Percentiles rank a stretch among this genome's conserved stretches.
These are phyloP conservation scores for Procambarus virginalis DNA, from an alignment of 1,140 invertebrate genomes.

Conservation along the genomic window DNA sequence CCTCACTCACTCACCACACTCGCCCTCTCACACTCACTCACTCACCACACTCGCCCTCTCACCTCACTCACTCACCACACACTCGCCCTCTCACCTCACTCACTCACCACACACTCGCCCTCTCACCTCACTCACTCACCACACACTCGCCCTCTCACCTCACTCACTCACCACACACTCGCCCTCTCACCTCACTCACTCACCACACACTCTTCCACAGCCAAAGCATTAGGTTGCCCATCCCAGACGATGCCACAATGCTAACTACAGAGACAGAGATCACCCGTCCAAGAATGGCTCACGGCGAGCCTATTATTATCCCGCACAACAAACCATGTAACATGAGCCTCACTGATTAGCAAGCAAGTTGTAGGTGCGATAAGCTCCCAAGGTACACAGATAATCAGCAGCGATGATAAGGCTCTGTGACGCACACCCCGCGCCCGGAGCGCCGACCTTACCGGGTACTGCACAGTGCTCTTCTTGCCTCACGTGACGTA, in stretches of 20 bases:
- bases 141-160: not conserved
- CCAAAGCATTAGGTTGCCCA: too few species aligned
- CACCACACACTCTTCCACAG: not conserved
- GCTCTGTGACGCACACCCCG: not conserved
- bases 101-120: not conserved
- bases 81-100: not conserved
- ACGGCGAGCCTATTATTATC: not conserved
- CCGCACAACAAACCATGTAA: not conserved
- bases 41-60: not conserved
- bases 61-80: not conserved
- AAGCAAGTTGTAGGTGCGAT: conserved; percentile 42
- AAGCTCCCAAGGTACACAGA: conserved; percentile 18
- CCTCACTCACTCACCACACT: not conserved
- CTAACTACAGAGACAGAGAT: not conserved
- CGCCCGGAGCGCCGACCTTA: conserved; percentile 21
- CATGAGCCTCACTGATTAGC: conserved; percentile 42
- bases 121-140: not conserved
- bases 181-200: not conserved
- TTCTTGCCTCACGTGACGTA: not conserved
- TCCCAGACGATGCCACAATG: not conserved
- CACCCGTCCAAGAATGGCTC: not conserved
- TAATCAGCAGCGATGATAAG: not conserved
- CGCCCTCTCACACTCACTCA: not conserved
- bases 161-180: not conserved
- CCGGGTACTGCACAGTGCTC: not conserved